Evolutionary conservation across 2,888 invertebrate genomes (phyloP).

Genomic region (Camponotus fellah): DNA sequence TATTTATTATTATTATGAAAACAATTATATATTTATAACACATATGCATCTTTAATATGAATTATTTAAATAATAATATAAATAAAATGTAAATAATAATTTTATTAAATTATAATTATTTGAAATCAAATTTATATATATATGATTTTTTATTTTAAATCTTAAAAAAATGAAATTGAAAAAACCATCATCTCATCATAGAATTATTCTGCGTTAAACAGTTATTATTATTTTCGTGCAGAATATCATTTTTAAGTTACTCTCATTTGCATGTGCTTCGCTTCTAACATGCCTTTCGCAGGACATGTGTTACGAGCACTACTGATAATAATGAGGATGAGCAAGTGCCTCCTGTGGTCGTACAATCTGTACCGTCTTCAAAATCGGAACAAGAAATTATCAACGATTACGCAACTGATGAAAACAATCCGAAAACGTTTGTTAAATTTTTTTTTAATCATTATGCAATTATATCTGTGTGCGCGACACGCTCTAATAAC

Average conservation of each 20-base stretch:
- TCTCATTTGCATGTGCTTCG: constrained; percentile 67
- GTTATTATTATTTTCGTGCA: constrained; percentile 14
- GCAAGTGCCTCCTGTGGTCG: constrained; percentile 33
- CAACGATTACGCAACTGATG: constrained; percentile 45
- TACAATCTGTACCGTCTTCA: constrained; percentile 28
- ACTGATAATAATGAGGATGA: constrained; percentile 52
- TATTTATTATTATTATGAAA: neutral
- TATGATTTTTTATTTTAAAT: neutral
- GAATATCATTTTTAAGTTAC: constrained; percentile 43
- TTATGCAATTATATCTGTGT: constrained; percentile 51
- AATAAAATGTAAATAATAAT: neutral
- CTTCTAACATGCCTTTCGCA: constrained; percentile 63
- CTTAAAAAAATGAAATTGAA: neutral
- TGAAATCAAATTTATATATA: too few relatives aligned
- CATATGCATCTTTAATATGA: neutral
- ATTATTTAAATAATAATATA: neutral
- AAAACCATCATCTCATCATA: neutral
- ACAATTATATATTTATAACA: neutral
- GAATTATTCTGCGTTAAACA: neutral
- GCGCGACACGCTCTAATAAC: constrained; percentile 38
- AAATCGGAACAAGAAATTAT: constrained; percentile 48
- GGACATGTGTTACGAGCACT: constrained; percentile 56
- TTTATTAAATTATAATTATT: too few relatives aligned
- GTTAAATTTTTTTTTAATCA: constrained; percentile 64
- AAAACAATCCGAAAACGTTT: constrained; percentile 72